Evolutionary conservation across 2,888 invertebrate genomes (phyloP).

Genomic region (Gymnocheta viridis): DNA sequence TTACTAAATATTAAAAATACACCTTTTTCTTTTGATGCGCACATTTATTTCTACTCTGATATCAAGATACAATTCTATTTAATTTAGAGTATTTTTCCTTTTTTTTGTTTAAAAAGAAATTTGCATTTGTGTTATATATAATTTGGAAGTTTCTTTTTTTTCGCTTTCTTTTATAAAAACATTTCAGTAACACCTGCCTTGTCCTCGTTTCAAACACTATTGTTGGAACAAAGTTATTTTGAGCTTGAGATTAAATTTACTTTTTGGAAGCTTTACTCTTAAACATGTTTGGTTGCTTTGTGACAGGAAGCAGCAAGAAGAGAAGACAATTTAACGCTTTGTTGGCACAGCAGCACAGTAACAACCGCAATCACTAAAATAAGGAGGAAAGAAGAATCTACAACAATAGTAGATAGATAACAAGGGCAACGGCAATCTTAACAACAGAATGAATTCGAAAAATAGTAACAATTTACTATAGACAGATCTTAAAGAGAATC

Average conservation of each 20-base stretch:
- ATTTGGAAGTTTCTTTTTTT: conserved; percentile 32
- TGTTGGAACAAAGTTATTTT: conserved; percentile 45
- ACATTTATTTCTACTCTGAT: neutral
- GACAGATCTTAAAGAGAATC: conserved; percentile 2
- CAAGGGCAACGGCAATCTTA: conserved; percentile 49
- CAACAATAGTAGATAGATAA: conserved; percentile 62
- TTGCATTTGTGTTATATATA: conserved; percentile 52
- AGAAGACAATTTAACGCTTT: conserved; percentile 71
- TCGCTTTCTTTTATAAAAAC: conserved; percentile 2
- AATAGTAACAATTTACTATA: conserved; percentile 30
- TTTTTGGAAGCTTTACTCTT: conserved; percentile 55
- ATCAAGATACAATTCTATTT: conserved; percentile 34
- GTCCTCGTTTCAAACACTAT: conserved; percentile 47
- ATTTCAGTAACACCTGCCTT: conserved; percentile 64
- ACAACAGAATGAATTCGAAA: conserved; percentile 31
- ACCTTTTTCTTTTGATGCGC: neutral
- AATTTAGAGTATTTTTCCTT: conserved; percentile 37
- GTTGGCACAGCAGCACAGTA: conserved; percentile 60
- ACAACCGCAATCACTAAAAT: conserved; percentile 59
- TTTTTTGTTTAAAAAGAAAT: conserved; percentile 40
- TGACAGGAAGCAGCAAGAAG: conserved; percentile 25
- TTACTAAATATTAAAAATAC: too few species aligned
- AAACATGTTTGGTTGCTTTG: conserved; percentile 50
- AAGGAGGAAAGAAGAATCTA: conserved; percentile 23
- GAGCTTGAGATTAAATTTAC: conserved; percentile 64